phyloP scores from a whole-genome alignment of 2,113 vertebrate genomes.

The Aegotheles bennettii region DNA sequence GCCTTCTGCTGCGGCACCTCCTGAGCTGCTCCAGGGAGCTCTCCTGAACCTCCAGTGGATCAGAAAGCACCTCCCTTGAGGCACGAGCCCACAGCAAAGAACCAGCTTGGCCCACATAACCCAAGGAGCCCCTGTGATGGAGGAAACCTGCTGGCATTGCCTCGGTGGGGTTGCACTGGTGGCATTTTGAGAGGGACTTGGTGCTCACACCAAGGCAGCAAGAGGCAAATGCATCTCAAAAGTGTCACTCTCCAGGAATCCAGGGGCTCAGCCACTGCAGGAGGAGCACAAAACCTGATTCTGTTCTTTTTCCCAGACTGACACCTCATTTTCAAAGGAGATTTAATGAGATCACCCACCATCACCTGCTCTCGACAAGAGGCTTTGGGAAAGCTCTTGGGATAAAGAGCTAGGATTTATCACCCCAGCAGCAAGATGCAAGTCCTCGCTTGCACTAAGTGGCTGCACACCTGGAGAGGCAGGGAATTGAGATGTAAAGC shows the following conservation, averaged over 20 bases:
- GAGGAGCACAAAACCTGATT: background rate
- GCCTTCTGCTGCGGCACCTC: background rate
- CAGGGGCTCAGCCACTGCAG: background rate
- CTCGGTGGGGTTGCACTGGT: too few relatives aligned
- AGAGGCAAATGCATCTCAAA: background rate
- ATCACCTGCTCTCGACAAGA: background rate
- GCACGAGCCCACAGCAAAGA: accelerated
- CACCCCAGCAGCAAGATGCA: background rate
- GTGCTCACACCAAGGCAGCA: too few relatives aligned
- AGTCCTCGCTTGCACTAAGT: background rate
- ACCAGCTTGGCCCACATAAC: background rate
- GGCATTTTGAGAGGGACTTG: too few relatives aligned
- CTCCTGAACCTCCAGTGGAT: too few relatives aligned
- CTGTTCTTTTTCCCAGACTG: background rate
- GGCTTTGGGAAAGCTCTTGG: background rate
- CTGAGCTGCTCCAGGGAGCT: background rate
- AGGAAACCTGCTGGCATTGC: background rate
- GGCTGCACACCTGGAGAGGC: background rate
- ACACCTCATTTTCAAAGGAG: background rate
- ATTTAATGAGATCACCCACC: background rate
- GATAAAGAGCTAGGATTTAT: background rate
- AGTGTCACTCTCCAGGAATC: background rate
- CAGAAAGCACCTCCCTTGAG: background rate
- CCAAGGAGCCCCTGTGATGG: background rate
- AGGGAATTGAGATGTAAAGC: background rate